A percentile compares a stretch with the other conserved stretches of the same genome.
These are phyloP conservation scores for Oophaga pumilio DNA, from an alignment of 2,113 vertebrate genomes.

Conservation along the genomic window DNA sequence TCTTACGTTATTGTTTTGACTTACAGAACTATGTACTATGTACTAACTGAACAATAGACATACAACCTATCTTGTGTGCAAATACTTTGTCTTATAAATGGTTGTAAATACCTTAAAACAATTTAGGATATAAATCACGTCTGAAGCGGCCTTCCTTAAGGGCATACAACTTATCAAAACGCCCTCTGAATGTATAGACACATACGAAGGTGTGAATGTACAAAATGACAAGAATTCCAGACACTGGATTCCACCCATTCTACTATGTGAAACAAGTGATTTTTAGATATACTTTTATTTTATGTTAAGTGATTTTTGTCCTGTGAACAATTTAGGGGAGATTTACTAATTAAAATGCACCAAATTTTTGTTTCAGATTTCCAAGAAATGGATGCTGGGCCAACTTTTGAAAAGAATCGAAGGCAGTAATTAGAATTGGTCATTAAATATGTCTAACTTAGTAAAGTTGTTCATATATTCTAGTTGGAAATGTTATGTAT, in stretches of 20 bases:
- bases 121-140: not conserved
- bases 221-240: constrained; percentile 1
- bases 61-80: not conserved
- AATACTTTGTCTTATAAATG: not conserved
- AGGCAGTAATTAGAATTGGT: too few relatives aligned
- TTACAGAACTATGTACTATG: not conserved
- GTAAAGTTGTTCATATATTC: too few relatives aligned
- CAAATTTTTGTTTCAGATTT: not conserved
- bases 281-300: not conserved
- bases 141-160: not conserved
- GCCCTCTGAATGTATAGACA: not conserved
- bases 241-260: not conserved
- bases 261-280: not conserved
- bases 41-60: too few relatives aligned
- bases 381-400: not conserved
- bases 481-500: too few relatives aligned
- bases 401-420: too few relatives aligned
- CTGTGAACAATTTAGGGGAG: not conserved
- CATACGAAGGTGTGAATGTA: not conserved
- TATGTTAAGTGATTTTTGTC: not conserved
- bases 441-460: too few relatives aligned
- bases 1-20: not conserved
- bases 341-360: not conserved
- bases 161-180: not conserved
- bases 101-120: not conserved